These are phyloP conservation scores for Amazona vittata DNA, from an alignment of 2,113 vertebrate species.

Conservation along the genomic window DNA sequence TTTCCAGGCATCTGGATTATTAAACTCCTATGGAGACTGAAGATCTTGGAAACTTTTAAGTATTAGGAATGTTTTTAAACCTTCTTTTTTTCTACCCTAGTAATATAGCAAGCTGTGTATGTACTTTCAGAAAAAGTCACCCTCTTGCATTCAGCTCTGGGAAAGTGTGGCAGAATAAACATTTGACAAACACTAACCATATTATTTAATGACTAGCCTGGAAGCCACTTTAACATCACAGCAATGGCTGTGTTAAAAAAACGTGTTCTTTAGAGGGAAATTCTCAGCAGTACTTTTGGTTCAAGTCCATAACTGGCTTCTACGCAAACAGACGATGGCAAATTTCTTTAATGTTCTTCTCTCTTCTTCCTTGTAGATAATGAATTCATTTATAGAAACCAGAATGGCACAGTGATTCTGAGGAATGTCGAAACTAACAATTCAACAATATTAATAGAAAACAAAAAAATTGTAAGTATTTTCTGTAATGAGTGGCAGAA, in stretches of 20 bases:
- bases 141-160: background rate
- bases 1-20: background rate
- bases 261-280: background rate
- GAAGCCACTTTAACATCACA: background rate
- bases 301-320: background rate
- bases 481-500: slow-evolving; percentile 34
- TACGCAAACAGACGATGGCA: background rate
- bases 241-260: background rate
- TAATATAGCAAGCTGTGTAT: background rate
- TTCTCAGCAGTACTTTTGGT: background rate
- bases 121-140: background rate
- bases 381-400: slow-evolving; percentile 90
- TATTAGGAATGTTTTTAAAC: background rate
- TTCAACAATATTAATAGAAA: slow-evolving; percentile 88
- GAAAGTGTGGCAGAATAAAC: background rate
- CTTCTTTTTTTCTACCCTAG: background rate
- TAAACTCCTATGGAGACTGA: background rate
- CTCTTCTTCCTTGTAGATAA: slow-evolving; percentile 77
- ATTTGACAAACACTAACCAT: background rate
- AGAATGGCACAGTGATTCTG: slow-evolving; percentile 86
- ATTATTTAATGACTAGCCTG: background rate
- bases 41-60: background rate
- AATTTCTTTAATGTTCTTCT: slow-evolving; percentile 20
- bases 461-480: slow-evolving; percentile 95
- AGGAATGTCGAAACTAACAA: slow-evolving; percentile 85